Conservation (phyloP, 2,888 invertebrate species). For the Tineola bisselliella region DNA sequence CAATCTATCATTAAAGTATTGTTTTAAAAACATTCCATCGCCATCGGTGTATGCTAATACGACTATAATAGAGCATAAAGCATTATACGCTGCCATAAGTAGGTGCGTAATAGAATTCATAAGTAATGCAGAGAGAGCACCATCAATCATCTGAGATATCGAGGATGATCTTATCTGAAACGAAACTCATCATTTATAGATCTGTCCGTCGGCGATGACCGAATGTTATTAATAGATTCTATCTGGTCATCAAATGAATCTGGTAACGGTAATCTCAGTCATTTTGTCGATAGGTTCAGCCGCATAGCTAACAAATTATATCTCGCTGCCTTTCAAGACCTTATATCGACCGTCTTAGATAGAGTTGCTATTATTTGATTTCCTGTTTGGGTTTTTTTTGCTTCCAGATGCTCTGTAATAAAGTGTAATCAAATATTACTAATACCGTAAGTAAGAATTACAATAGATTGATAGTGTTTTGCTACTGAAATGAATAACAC, state of each 20-base stretch:
- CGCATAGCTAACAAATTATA: constrained; percentile 58
- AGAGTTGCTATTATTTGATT: constrained; percentile 4
- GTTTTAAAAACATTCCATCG: neutral
- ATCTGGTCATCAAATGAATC: constrained; percentile 62
- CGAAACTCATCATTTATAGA: constrained; percentile 67
- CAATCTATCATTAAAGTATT: neutral
- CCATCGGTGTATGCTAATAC: constrained; percentile 42
- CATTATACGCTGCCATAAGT: constrained; percentile 35
- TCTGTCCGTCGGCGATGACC: constrained; percentile 56
- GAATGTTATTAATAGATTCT: constrained; percentile 66
- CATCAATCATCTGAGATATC: constrained; percentile 59
- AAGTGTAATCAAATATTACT: neutral
- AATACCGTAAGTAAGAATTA: neutral
- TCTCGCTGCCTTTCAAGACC: constrained; percentile 13
- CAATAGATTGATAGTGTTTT: neutral
- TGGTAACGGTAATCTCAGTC: constrained; percentile 51
- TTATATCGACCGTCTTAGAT: neutral
- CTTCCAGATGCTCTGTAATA: neutral
- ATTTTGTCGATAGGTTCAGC: constrained; percentile 38
- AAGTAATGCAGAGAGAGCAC: constrained; percentile 44
- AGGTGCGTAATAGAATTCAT: constrained; percentile 56
- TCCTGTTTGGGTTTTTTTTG: neutral
- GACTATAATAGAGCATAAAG: constrained; percentile 53
- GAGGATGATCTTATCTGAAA: constrained; percentile 64
- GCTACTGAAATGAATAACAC: neutral